Conservation (phyloP, 2,797 vertebrate genomes). For the Squalus acanthias region DNA sequence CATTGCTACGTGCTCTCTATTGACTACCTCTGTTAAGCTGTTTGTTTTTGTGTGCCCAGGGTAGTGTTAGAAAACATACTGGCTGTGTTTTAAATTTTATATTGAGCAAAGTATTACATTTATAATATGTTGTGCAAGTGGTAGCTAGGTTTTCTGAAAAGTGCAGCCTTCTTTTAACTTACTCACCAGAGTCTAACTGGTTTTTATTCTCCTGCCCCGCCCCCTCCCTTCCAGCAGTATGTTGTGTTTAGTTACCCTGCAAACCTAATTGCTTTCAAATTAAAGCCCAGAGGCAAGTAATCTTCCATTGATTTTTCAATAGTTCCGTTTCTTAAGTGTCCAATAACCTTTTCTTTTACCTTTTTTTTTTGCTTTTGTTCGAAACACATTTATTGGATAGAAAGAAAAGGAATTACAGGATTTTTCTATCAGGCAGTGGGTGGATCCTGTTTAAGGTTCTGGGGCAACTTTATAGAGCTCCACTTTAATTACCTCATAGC, state of each 20-base stretch:
- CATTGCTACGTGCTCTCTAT: not conserved
- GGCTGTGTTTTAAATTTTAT: not conserved
- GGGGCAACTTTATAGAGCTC: no score
- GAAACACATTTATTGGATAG: not conserved
- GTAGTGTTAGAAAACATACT: not conserved
- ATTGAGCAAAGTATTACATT: not conserved
- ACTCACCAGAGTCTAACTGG: not conserved
- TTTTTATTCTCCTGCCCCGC: no score
- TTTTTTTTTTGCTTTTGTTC: not conserved
- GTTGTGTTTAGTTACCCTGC: not conserved
- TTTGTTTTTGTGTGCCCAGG: not conserved
- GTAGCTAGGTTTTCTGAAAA: not conserved
- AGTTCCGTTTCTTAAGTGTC: not conserved
- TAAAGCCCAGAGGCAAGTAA: not conserved
- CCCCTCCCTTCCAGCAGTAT: not conserved
- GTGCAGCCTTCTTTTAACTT: not conserved
- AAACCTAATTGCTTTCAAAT: not conserved
- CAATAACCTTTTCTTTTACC: not conserved
- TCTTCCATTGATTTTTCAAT: constrained; percentile 20
- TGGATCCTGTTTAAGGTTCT: not conserved
- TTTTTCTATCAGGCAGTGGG: not conserved
- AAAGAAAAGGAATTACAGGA: not conserved
- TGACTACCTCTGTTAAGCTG: not conserved
- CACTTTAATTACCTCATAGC: not conserved
- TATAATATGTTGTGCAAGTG: not conserved